phyloP scores from a whole-genome alignment of 2,888 invertebrate genomes.

The Morpho deidamia region DNA sequence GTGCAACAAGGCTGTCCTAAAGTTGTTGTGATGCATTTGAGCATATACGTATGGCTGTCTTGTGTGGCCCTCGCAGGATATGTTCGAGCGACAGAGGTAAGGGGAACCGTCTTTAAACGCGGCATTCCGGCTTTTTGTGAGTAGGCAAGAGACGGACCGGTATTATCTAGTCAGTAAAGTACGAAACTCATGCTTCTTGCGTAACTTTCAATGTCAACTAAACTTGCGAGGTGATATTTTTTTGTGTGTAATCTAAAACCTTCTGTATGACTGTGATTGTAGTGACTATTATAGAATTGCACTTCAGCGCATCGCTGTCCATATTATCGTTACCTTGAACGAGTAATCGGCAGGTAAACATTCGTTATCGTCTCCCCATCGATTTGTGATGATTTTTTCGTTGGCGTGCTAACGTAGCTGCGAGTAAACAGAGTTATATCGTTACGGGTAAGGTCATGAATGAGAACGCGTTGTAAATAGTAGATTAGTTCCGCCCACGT shows the following conservation, averaged over 20 bases:
- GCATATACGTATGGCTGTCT: constrained; percentile 86
- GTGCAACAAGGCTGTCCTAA: constrained; percentile 59
- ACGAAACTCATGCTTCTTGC: constrained; percentile 51
- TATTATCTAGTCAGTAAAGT: constrained; percentile 33
- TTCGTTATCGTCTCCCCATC: constrained; percentile 62
- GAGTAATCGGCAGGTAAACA: constrained; percentile 67
- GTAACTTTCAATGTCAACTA: constrained; percentile 75
- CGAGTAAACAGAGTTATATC: constrained; percentile 5
- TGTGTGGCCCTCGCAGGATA: constrained; percentile 85
- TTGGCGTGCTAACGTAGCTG: constrained; percentile 2
- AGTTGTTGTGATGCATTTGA: constrained; percentile 85
- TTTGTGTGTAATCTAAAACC: constrained; percentile 28
- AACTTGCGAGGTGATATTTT: constrained; percentile 28
- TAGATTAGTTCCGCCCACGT: constrained; percentile 48
- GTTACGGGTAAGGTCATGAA: constrained; percentile 40
- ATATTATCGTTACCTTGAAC: constrained; percentile 57
- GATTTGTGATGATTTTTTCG: constrained; percentile 35
- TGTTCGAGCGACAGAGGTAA: constrained; percentile 87
- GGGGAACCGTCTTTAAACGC: constrained; percentile 73
- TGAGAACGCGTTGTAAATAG: constrained; percentile 41
- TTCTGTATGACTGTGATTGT: constrained; percentile 27
- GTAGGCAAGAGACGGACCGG: constrained; percentile 31
- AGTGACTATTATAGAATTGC: constrained; percentile 26
- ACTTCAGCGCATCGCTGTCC: constrained; percentile 27
- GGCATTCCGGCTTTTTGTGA: constrained; percentile 70